Base-by-base conservation (phyloP, 2,113 vertebrate species). In the Carassius auratus region DNA sequence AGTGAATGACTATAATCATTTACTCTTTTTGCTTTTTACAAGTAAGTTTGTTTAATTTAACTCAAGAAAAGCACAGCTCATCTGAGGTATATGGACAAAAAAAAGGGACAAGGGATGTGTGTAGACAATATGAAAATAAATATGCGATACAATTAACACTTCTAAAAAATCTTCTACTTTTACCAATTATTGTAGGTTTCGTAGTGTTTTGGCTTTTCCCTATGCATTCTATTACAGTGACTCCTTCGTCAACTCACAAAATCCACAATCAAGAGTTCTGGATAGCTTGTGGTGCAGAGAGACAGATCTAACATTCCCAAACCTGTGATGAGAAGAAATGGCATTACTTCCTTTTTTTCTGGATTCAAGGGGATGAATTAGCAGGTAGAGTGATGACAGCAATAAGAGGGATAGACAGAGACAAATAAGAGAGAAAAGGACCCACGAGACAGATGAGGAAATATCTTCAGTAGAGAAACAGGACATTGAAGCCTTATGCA, bases 191-290 rank as follows among this genome's bases (percentile, higher is more conserved):
- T 42, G 42, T 42, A 42, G 26, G 42, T 26, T 38, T 78, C 19
- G 17, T 8, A 38, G 50, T 86, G 61, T 83, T 69, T 71, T 50
- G 62, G 73, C 52, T 45, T 69, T 59, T 76, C 33, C 1, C 33
- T 15, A 17, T 45, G 15, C 19, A 64, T 17, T 73, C 36, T 83
- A 59, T 26, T 61, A 33, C 30, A 57, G 21, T 10, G 17, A 73
- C 7, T 8, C 66, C 21, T 48, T 30, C 12, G 14, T 26, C 57
- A n/a, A 23, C 68, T 33, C 13, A 17, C 17, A 62, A n/a, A 77
- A 64, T 78, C 8, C 36, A 23, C n/a, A 76, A 81, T 85, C 71
- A 81, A 71, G 30, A 55, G 30, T 42, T 81, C 57, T 79, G 77
- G 61, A 77, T 68, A 21, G 71, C 12, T 79, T 71, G 73, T 59